Conservation (phyloP, 2,797 vertebrate genomes). For the Enteromius viviparus region DNA sequence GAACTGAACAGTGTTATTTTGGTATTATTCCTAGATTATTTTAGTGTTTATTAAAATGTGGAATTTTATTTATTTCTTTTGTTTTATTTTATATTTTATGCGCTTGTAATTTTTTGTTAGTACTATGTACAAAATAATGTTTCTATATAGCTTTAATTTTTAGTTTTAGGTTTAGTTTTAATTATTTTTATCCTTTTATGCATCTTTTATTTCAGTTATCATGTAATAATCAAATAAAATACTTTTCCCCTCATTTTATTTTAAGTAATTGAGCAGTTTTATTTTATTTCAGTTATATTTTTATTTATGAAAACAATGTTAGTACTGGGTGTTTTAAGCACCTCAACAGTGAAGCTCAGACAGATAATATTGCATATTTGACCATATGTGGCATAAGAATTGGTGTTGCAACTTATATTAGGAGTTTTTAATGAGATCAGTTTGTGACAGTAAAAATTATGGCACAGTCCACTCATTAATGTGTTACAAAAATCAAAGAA, state of each 20-base stretch:
- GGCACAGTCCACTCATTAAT: neutral
- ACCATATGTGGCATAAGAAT: neutral
- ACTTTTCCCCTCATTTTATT: neutral
- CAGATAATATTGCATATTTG: neutral
- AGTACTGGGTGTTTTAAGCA: neutral
- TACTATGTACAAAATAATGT: no score
- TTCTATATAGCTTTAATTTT: neutral
- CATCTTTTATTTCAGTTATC: neutral
- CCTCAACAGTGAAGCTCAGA: neutral
- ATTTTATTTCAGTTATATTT: neutral
- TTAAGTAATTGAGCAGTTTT: neutral
- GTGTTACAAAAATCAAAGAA: neutral
- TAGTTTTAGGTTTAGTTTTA: neutral
- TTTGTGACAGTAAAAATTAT: neutral
- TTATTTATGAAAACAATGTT: neutral
- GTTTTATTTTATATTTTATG: neutral
- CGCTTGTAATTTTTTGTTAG: neutral
- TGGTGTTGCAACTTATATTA: neutral
- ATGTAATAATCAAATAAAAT: neutral
- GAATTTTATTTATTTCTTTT: neutral
- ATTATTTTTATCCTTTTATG: neutral
- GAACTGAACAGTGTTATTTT: neutral
- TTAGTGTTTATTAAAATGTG: neutral
- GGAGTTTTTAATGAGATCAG: neutral
- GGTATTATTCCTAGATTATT: neutral